Evolutionary conservation across 2,113 vertebrate genomes (phyloP), one percentile per base, ranked within the genome.

Genomic region (Strix aluco): DNA sequence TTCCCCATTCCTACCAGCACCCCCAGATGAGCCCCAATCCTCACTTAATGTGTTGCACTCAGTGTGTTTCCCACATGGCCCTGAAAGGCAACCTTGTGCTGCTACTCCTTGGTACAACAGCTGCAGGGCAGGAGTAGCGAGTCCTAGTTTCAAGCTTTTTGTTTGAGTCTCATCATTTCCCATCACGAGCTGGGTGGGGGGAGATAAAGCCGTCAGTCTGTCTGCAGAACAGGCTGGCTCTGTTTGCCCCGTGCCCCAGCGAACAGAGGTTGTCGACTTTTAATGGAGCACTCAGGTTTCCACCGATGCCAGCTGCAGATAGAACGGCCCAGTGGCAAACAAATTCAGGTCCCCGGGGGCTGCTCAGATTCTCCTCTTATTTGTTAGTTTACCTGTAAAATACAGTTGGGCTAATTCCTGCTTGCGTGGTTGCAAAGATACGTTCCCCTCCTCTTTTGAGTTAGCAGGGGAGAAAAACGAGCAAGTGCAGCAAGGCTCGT

Each of bases 201-300:
- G 93, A 98, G 98, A 98, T 98, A 98, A 94, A 98, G 97, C 98
- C 95, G 93, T 98, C 98, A 98, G 98, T 98, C 98, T 98, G 97
- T 98, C 98, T 98, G 97, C 95, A 97, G 98, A 98, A 98, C 98
- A 98, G 98, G 98, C 98, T 97, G 85, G 85, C 93, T 96, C 96
- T 96, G 97, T 97, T 97, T 88, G 97, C 96, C 97, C 98, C 13
- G 5, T 94, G 96, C 83, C 96, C 96, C 90, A 54, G 98, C 51
- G 54, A 97, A 79, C 82, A 97, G 97, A 89, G 87, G 86, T 71
- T 95, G 93, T 86, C 8, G 9, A 81, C 87, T 97, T 83, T 77
- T 97, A 98, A 98, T 97, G 97, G 97, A 95, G 90, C 94, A 93
- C 98, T 98, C 97, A 78, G 98, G 97, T 98, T 98, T 99, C 98